Evolutionary conservation across 92 coral and sea anemone species (phyloP), one percentile per base, ranked within the genome.

Genomic region (Porites evermanni): DNA sequence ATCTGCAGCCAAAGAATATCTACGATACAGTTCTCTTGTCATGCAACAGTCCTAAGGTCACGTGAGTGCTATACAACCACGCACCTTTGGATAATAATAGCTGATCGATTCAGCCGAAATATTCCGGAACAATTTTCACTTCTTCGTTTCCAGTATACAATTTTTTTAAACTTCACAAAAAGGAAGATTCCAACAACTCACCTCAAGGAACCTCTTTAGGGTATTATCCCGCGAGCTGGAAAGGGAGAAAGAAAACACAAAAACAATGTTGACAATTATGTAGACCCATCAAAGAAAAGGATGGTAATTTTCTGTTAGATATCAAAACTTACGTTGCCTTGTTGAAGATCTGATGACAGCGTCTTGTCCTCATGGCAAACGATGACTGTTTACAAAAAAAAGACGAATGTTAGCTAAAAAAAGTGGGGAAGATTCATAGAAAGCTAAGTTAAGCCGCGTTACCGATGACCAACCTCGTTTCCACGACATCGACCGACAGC

Each of bases 341-440:
- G 68, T 78, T 79, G 82, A 97, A 95, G 58, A 97, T 97, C 64
- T 93, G 90, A 66, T 88, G 95, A 67, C 99, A 97, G 32, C 99
- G 96, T 23, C 74, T 95, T 60, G 91, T 92, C 12, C 97, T 90
- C 88, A 94, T 95, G 53, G 95, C 87, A 81, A 97, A 91, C 17
- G 98, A 92, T 13, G 99, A 96, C 99, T 96, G 81, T 38, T 5
- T 12, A 10, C 2, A 16, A 75, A 65, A 84, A 19, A 38, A 16
- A 13, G n/a, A 17, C 4, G 9, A 11, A 19, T 29, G 53, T 51
- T 1, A 7, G 52, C n/a, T n/a, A 63, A 7, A 16, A 20, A 63
- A 63, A 59, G 64, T 59, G 64, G 64, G 14, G 14, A 10, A 59
- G 13, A 38, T 38, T 38, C 4, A 38, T 38, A 5, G 47, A 7